Conservation (phyloP, 2,113 vertebrate species). For the Hippocampus mohnikei region DNA sequence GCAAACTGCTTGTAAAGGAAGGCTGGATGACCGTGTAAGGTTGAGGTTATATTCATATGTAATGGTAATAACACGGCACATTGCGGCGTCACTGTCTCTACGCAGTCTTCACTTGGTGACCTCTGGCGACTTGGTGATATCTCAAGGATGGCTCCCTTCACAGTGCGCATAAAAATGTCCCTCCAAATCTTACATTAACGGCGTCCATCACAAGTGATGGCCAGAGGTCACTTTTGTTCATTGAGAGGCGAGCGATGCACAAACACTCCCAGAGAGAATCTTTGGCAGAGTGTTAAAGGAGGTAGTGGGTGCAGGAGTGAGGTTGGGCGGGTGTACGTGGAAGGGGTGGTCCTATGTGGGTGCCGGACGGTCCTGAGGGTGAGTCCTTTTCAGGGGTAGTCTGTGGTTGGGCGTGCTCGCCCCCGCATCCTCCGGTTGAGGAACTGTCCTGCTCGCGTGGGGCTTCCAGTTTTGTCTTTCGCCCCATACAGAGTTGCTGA, state of each 20-base stretch:
- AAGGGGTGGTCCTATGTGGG: constrained; percentile 48
- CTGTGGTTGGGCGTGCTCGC: constrained; percentile 51
- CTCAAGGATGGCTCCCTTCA: constrained; percentile 35
- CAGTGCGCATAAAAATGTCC: constrained; percentile 16
- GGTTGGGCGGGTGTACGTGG: constrained; percentile 10
- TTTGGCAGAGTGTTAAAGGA: constrained; percentile 73
- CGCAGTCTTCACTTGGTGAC: constrained; percentile 39
- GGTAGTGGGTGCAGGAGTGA: constrained; percentile 66
- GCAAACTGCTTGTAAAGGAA: constrained; percentile 30
- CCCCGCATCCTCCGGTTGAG: constrained; percentile 26
- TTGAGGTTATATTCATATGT: constrained; percentile 51
- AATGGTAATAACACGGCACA: constrained; percentile 55
- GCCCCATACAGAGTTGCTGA: constrained; percentile 61
- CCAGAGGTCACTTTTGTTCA: not conserved
- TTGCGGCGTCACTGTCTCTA: constrained; percentile 54
- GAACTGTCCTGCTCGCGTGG: constrained; percentile 40
- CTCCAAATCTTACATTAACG: constrained; percentile 64
- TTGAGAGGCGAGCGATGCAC: constrained; percentile 49
- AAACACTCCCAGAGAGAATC: constrained; percentile 70
- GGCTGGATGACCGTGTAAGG: constrained; percentile 19
- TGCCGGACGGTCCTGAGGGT: constrained; percentile 54
- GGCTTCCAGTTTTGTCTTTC: constrained; percentile 38
- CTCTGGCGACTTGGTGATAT: constrained; percentile 4
- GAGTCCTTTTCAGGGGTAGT: constrained; percentile 72
- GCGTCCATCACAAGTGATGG: constrained; percentile 35